Percentiles rank a stretch among this genome's conserved stretches.
These are phyloP conservation scores for Pipistrellus nathusii DNA, from an alignment of 2,797 vertebrate genomes.

Conservation along the genomic window DNA sequence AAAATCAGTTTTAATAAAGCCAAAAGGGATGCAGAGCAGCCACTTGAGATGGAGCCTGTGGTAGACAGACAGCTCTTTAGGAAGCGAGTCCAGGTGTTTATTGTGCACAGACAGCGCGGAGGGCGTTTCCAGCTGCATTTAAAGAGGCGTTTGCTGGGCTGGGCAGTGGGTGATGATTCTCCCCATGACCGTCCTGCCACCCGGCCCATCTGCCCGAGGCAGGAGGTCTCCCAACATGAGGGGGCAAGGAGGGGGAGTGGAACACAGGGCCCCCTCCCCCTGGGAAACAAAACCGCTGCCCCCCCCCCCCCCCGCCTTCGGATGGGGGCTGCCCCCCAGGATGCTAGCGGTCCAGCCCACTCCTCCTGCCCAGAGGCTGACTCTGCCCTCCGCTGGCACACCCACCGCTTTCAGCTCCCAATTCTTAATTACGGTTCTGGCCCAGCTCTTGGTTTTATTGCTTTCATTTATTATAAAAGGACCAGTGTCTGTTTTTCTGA, in stretches of 20 bases:
- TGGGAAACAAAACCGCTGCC: rapidly evolving
- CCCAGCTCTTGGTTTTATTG: constrained; percentile 87
- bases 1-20: constrained; percentile 91
- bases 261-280: background rate
- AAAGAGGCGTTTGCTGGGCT: constrained; percentile 44
- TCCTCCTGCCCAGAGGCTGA: background rate
- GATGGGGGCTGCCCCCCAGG: rapidly evolving
- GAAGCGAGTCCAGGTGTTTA: constrained; percentile 79
- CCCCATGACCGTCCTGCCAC: background rate
- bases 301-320: background rate
- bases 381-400: background rate
- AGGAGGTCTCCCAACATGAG: constrained; percentile 1
- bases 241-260: background rate
- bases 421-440: constrained; percentile 87
- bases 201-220: constrained; percentile 30
- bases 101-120: constrained; percentile 57
- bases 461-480: constrained; percentile 88
- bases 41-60: constrained; percentile 88
- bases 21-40: constrained; percentile 90
- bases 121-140: constrained; percentile 65
- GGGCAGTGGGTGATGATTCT: background rate
- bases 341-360: rapidly evolving
- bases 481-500: constrained; percentile 86
- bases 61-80: constrained; percentile 86
- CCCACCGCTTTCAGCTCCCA: constrained; percentile 10